Base-by-base conservation (phyloP, 1,140 invertebrate species). In the Doryteuthis pealeii region DNA sequence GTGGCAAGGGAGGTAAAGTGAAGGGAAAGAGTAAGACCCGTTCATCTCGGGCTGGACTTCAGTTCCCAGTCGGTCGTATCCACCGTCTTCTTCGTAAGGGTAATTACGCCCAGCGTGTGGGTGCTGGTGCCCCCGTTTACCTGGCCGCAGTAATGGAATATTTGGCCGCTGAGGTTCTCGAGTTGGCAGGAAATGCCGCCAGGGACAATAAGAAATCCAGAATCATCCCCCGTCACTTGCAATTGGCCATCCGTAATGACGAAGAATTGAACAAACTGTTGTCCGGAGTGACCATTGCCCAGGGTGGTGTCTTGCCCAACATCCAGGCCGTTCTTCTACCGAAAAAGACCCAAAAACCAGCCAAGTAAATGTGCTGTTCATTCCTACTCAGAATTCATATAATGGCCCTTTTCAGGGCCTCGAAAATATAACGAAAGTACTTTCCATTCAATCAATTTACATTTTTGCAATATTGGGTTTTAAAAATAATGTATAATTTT, bases 161-260 rank as follows among this genome's bases (percentile, higher is more conserved):
- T 40, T 40, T 40, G 10, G 86, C 85, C 10, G 88, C 88, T 78
- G 89, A 90, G 80, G 88, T 78, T 74, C 78, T 90, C 22, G 90
- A 91, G 76, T 86, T 90, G 86, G 93, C 93, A 35, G 92, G 93
- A 2, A 94, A 95, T 80, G 93, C 93, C n/a, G 94, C 94, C 0
- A 81, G 89, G 40, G 90, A 91, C 82, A 90, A 90, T 83, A 90
- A 90, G 78, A 90, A 77, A 65, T 54, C 54, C 2, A 67, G 76
- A 69, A 82, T 83, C 43, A 81, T 81, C 58, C 82, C 82, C 14
- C 74, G 83, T 43, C 83, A 84, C 72, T 67, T 84, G 15, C 82
- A 83, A 75, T 54, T 84, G 54, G 83, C 83, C 40, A 80, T 85
- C 66, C 74, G 84, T 49, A 85, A 85, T 70, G 84, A 85, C 73